Evolutionary conservation across 1,140 invertebrate genomes (phyloP), one percentile per base, ranked within the genome.

Genomic region (Elymnias hypermnestra): DNA sequence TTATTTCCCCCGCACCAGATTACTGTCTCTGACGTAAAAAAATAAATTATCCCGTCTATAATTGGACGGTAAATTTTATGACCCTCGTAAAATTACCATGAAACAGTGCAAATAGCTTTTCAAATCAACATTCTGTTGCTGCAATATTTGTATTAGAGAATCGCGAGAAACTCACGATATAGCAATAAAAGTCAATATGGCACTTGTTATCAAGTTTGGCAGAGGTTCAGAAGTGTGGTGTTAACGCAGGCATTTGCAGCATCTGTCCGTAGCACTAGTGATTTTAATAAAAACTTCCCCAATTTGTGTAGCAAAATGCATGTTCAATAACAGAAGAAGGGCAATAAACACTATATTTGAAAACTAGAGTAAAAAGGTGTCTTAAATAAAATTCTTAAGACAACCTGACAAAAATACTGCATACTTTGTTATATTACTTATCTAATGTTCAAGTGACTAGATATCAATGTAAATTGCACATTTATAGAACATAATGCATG

Each of bases 41-140:
- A 72, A 62, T 62, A 67, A 75, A 72, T 63, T 62, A 69, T 67
- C 57, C 49, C 46, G 45, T 48, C 53, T 57, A 62, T 65, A 74
- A 76, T 79, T 76, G 67, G 69, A 69, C 62, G 66, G 62, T 66
- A 65, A 75, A 73, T 72, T 78, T 78, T 73, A 78, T 59, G 29
- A 50, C 62, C 19, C 45, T 54, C 72, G 47, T 78, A 72, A 75
- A 78, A 73, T 78, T 73, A 78, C 60, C 61, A 72, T 71, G 65
- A 61, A 66, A 65, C 64, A 58, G 41, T 78, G 64, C 55, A 63
- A 68, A 71, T 69, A 55, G 63, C 63, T 70, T 74, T 71, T 62
- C 44, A 67, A 75, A 76, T 75, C 62, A 67, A 67, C 63, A 57
- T 69, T 69, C 54, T 53, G 35, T 51, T 33, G 29, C 9, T 29